Percentiles rank a stretch among this genome's conserved stretches.
Evolutionary conservation across 2,888 invertebrate genomes (phyloP).

Genomic region (Melanargia galathea): DNA sequence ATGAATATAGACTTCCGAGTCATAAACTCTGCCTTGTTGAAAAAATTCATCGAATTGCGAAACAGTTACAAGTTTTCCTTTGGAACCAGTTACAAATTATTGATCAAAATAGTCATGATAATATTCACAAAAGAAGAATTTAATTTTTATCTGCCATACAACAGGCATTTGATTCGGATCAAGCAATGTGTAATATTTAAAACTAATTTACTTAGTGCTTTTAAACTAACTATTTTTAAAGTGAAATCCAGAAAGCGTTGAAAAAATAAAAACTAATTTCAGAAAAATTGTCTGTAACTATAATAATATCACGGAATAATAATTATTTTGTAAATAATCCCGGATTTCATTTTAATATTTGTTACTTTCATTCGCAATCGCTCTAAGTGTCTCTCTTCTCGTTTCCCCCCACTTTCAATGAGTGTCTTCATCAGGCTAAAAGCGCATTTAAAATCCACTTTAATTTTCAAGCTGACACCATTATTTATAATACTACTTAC

Average conservation of each 20-base stretch:
- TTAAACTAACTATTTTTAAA: background rate
- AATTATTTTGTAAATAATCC: background rate
- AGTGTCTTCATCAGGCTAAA: slow-evolving; percentile 25
- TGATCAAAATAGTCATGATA: too few species aligned
- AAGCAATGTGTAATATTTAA: slow-evolving; percentile 2
- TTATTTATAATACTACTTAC: slow-evolving; percentile 7
- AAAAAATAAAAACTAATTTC: background rate
- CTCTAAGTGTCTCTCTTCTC: slow-evolving; percentile 20
- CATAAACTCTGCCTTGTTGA: too few species aligned
- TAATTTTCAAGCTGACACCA: slow-evolving; percentile 22
- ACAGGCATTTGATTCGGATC: slow-evolving; percentile 15
- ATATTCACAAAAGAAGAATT: too few species aligned
- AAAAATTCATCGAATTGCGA: too few species aligned
- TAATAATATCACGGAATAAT: too few species aligned
- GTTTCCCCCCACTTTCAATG: slow-evolving; percentile 21
- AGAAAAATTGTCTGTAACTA: too few species aligned
- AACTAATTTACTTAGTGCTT: slow-evolving; percentile 9
- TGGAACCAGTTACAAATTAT: too few species aligned
- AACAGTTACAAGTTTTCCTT: too few species aligned
- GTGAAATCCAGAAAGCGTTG: background rate
- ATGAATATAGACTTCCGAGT: too few species aligned
- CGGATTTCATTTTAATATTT: slow-evolving; percentile 18
- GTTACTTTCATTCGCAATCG: slow-evolving; percentile 14
- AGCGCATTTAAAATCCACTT: slow-evolving; percentile 28
- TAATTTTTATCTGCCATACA: background rate